Conservation (phyloP, 1,140 invertebrate genomes). For the Calephelis virginiensis region DNA sequence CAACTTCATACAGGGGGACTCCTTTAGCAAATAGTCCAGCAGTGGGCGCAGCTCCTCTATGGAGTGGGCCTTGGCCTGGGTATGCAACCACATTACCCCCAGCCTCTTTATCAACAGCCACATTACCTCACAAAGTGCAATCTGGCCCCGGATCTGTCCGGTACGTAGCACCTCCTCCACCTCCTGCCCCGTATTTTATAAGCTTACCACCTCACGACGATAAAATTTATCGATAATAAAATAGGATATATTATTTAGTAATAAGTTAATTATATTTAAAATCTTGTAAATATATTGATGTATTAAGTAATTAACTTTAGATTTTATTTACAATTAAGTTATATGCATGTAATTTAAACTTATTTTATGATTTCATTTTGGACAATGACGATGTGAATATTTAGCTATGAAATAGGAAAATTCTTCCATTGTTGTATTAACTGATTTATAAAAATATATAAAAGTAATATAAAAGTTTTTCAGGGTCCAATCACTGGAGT, state of each 20-base stretch:
- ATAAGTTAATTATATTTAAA: constrained; percentile 19
- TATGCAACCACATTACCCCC: constrained; percentile 76
- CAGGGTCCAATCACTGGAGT: too few species aligned
- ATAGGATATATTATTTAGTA: constrained; percentile 17
- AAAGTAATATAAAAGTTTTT: too few species aligned
- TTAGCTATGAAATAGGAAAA: too few species aligned
- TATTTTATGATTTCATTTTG: constrained; percentile 11
- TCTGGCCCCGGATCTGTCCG: constrained; percentile 79
- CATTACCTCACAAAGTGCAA: constrained; percentile 81
- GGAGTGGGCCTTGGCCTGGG: constrained; percentile 74
- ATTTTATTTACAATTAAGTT: not conserved
- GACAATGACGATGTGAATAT: not conserved
- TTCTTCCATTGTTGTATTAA: too few species aligned
- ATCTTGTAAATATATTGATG: constrained; percentile 30
- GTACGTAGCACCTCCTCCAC: constrained; percentile 65
- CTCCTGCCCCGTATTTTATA: constrained; percentile 76
- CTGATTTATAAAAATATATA: too few species aligned
- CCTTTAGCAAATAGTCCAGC: constrained; percentile 79
- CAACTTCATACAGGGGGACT: constrained; percentile 83
- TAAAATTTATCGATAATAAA: constrained; percentile 74
- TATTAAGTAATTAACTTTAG: constrained; percentile 10
- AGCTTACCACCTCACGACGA: constrained; percentile 76
- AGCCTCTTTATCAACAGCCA: constrained; percentile 78
- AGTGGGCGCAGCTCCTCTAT: constrained; percentile 74
- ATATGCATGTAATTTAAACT: constrained; percentile 23